These are phyloP conservation scores for Drosophila lacteicornis DNA, from an alignment of 1,140 invertebrate species.

Conservation along the genomic window DNA sequence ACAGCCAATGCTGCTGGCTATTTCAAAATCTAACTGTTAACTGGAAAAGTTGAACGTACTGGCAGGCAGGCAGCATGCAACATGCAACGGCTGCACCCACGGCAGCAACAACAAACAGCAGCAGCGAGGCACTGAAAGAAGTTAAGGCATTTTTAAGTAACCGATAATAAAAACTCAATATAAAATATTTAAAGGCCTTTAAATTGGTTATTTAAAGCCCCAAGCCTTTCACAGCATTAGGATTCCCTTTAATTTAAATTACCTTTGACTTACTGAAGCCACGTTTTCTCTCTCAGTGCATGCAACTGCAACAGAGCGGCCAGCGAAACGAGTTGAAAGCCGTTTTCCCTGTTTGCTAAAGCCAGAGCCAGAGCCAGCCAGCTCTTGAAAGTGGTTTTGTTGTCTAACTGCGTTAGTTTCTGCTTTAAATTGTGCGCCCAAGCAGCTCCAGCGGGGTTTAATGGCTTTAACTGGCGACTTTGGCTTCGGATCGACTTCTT, in stretches of 20 bases:
- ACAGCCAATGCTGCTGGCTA: conserved; percentile 67
- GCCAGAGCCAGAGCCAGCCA: conserved; percentile 41
- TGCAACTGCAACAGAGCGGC: conserved; percentile 47
- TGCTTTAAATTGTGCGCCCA: conserved; percentile 77
- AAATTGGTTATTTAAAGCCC: too few species aligned
- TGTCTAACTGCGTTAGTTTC: conserved; percentile 81
- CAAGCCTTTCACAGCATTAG: neutral
- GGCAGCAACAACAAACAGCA: conserved; percentile 55
- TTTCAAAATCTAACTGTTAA: conserved; percentile 84
- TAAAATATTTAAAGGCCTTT: neutral
- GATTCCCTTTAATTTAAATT: neutral
- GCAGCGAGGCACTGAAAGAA: neutral
- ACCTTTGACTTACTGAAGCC: accelerated
- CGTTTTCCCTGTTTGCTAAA: conserved; percentile 76
- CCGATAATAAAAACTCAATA: neutral
- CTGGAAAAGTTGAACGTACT: conserved; percentile 83
- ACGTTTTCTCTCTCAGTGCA: conserved; percentile 7
- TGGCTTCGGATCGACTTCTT: conserved; percentile 9
- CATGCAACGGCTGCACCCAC: conserved; percentile 81
- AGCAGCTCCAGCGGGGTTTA: conserved; percentile 54
- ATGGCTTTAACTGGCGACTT: conserved; percentile 37
- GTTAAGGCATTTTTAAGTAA: neutral
- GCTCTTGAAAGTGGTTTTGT: conserved; percentile 80
- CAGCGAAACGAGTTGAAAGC: conserved; percentile 78
- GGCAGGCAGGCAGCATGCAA: conserved; percentile 68